Conservation (phyloP, 2,888 invertebrate species). For the Melinaea marsaeus region DNA sequence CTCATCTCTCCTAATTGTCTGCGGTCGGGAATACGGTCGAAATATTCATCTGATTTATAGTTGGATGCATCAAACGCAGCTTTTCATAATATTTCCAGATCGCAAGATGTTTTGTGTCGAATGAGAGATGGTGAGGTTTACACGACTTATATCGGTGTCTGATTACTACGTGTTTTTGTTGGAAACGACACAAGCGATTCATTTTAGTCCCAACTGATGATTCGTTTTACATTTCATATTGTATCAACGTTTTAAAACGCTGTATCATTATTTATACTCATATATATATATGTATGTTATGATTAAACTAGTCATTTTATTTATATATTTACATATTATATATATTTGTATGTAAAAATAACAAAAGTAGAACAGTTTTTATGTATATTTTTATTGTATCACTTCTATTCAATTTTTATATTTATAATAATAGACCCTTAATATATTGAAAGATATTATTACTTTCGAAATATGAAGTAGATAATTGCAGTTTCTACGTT, state of each 20-base stretch:
- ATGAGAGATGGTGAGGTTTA: slow-evolving; percentile 58
- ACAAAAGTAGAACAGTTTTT: no score
- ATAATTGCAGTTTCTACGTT: no score
- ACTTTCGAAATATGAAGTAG: no score
- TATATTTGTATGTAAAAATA: no score
- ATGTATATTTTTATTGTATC: no score
- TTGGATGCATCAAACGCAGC: slow-evolving; percentile 48
- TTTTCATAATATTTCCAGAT: slow-evolving; percentile 68
- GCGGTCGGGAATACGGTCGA: slow-evolving; percentile 56
- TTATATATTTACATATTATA: no score
- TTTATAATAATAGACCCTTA: no score
- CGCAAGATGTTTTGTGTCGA: slow-evolving; percentile 73
- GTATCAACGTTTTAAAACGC: slow-evolving; percentile 10
- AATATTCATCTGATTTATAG: slow-evolving; percentile 65
- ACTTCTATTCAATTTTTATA: no score
- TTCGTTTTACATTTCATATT: not conserved
- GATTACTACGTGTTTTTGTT: slow-evolving; percentile 63
- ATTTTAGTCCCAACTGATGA: slow-evolving; percentile 34
- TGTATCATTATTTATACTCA: no score
- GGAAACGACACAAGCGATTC: slow-evolving; percentile 42
- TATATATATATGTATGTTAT: no score
- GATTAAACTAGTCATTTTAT: no score
- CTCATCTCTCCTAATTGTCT: slow-evolving; percentile 63
- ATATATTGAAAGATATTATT: no score
- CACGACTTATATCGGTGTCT: slow-evolving; percentile 55